Base-by-base conservation (phyloP, 2,888 invertebrate genomes). In the Phlogophora meticulosa region DNA sequence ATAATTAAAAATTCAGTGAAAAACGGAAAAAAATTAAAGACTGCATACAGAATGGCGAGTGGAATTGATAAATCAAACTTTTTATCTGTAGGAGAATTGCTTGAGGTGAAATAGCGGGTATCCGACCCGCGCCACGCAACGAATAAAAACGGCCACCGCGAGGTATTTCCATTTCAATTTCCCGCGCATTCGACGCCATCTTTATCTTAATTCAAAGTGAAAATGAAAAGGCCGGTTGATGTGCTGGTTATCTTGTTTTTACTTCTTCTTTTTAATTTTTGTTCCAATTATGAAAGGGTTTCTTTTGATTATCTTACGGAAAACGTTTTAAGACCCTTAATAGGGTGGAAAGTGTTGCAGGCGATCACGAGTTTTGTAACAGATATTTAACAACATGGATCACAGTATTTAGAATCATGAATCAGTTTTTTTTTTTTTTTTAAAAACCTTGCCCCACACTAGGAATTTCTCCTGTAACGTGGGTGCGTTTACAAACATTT, bases 21-120 rank as follows among this genome's bases (percentile, higher is more conserved):
- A 78, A 74, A 64, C 32, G 66, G 81, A 76, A 11, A 83, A 72
- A 86, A 86, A 84, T 83, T 84, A 80, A 88, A 86, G 80, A 78
- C 79, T 88, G 88, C 86, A 88, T 84, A 84, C 86, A 86, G 81
- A 91, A 90, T 88, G 84, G 87, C 81, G 76, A 83, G 81, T 83
- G 87, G 86, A 92, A 92, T 93, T 92, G 90, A 92, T 92, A 92
- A 85, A 86, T 89, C 87, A 87, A 90, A 92, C 87, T 91, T 91
- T 90, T 91, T 89, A 88, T 88, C 87, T 86, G 76, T 70, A 42
- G 78, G 76, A 76, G 84, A 88, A 91, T 85, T 83, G 87, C 85
- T 87, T 68, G 79, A 81, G 80, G 84, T 84, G 82, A 82, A 86
- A 84, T 65, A 78, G 70, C 60, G 55, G 73, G 76, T 65, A 75